A percentile compares a stretch with the other conserved stretches of the same genome.
These are phyloP conservation scores for Neuroterus valhalla DNA, from an alignment of 1,140 invertebrate genomes.

Conservation along the genomic window DNA sequence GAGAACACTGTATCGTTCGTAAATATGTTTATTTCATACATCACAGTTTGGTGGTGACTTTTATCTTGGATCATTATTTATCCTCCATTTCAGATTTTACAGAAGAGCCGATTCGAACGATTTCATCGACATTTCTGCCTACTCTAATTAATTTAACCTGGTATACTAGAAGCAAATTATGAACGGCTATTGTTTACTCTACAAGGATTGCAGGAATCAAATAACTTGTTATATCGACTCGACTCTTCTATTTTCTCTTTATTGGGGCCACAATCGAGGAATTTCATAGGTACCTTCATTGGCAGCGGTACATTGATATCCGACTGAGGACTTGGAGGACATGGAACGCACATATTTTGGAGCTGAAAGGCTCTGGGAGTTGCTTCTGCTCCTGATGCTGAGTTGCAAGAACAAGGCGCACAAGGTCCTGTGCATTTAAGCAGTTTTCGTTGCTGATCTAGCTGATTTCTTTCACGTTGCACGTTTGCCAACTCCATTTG, in stretches of 20 bases:
- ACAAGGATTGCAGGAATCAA: not conserved
- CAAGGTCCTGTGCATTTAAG: slow-evolving; percentile 68
- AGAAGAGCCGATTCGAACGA: slow-evolving; percentile 16
- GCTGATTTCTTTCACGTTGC: slow-evolving; percentile 76
- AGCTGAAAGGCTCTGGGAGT: not conserved
- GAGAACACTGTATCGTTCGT: slow-evolving; percentile 33
- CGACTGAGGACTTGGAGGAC: not conserved
- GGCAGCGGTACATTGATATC: slow-evolving; percentile 1
- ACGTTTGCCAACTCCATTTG: slow-evolving; percentile 78
- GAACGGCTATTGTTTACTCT: not conserved
- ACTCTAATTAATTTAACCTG: too few species aligned
- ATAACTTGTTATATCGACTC: not conserved
- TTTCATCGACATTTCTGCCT: not conserved
- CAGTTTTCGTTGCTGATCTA: slow-evolving; percentile 75
- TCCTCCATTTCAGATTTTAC: too few species aligned
- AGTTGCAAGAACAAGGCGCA: slow-evolving; percentile 57
- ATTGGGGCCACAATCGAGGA: slow-evolving; percentile 6
- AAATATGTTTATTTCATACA: slow-evolving; percentile 55
- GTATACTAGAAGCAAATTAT: not conserved
- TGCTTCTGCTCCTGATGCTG: slow-evolving; percentile 35
- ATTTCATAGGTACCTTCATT: slow-evolving; percentile 37
- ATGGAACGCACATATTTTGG: not conserved
- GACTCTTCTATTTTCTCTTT: not conserved
- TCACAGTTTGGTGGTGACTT: not conserved
- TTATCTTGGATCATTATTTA: not conserved